Conservation (phyloP, 1,140 invertebrate genomes). For the Drosophila pseudoobscura region DNA sequence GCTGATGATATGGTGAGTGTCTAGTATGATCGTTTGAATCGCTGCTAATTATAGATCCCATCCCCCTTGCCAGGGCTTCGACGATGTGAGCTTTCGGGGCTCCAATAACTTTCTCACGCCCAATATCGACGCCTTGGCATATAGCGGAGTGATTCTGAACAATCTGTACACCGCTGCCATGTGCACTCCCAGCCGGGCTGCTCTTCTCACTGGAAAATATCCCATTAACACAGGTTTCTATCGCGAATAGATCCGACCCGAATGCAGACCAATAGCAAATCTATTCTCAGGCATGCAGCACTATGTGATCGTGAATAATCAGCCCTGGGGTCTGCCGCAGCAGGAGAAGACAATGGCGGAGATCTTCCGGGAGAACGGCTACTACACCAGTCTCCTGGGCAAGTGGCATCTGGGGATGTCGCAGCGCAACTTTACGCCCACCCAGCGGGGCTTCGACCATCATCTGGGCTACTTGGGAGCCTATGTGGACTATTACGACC, state of each 20-base stretch:
- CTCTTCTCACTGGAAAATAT: slow-evolving; percentile 93
- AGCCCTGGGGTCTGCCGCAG: slow-evolving; percentile 90
- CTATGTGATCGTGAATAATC: slow-evolving; percentile 88
- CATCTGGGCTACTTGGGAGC: slow-evolving; percentile 93
- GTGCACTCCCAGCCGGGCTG: slow-evolving; percentile 90
- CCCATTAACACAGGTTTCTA: slow-evolving; percentile 89
- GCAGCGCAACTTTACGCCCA: slow-evolving; percentile 89
- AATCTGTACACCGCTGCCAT: slow-evolving; percentile 90
- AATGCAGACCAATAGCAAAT: too few relatives aligned
- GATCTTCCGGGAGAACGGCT: slow-evolving; percentile 90
- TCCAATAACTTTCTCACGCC: slow-evolving; percentile 93
- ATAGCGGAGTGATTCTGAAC: slow-evolving; percentile 90
- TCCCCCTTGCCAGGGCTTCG: slow-evolving; percentile 87
- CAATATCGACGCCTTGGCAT: slow-evolving; percentile 92
- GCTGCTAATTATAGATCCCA: slow-evolving; percentile 1
- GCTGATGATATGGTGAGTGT: slow-evolving; percentile 86
- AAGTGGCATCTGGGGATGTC: slow-evolving; percentile 95
- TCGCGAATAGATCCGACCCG: not conserved
- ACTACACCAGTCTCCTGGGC: slow-evolving; percentile 92
- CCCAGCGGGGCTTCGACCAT: slow-evolving; percentile 90
- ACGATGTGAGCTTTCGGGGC: slow-evolving; percentile 95
- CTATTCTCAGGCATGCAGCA: slow-evolving; percentile 89
- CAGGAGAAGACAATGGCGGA: slow-evolving; percentile 90
- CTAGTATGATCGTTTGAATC: not conserved
- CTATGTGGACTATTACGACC: slow-evolving; percentile 92